Conservation (phyloP, 2,113 vertebrate species). For the Hylia prasina region DNA sequence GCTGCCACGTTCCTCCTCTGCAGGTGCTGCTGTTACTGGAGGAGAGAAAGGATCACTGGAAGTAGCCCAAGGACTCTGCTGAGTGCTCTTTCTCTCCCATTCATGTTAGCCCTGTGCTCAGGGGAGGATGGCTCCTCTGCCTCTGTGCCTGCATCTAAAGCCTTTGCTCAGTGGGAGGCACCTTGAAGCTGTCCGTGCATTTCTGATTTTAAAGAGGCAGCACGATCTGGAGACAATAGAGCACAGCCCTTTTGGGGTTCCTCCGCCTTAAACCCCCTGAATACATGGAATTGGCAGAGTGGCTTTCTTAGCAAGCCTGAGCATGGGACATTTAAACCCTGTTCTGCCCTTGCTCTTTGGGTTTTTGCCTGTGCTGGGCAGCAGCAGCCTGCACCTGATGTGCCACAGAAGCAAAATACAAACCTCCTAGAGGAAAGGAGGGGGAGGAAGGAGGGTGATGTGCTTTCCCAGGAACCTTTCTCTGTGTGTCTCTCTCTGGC, state of each 20-base stretch:
- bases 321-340: neutral
- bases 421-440: neutral
- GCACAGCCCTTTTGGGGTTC: neutral
- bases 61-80: neutral
- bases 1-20: neutral
- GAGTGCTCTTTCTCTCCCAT: neutral
- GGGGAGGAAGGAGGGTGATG: neutral
- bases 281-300: accelerated
- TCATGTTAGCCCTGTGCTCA: constrained; percentile 8
- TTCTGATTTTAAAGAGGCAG: constrained; percentile 70
- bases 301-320: neutral
- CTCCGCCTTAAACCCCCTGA: neutral
- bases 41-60: neutral
- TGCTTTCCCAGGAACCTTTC: neutral
- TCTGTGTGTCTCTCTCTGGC: neutral
- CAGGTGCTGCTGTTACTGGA: neutral
- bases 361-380: neutral
- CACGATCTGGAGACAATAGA: neutral
- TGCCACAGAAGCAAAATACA: neutral
- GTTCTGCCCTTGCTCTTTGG: neutral
- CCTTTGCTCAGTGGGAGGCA: constrained; percentile 62
- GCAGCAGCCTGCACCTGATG: neutral
- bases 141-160: constrained; percentile 50
- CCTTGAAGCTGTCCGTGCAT: constrained; percentile 48
- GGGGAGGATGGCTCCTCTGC: neutral